These are phyloP conservation scores for Acanthopleura granulata DNA, from an alignment of 2,888 invertebrate genomes.

Conservation along the genomic window DNA sequence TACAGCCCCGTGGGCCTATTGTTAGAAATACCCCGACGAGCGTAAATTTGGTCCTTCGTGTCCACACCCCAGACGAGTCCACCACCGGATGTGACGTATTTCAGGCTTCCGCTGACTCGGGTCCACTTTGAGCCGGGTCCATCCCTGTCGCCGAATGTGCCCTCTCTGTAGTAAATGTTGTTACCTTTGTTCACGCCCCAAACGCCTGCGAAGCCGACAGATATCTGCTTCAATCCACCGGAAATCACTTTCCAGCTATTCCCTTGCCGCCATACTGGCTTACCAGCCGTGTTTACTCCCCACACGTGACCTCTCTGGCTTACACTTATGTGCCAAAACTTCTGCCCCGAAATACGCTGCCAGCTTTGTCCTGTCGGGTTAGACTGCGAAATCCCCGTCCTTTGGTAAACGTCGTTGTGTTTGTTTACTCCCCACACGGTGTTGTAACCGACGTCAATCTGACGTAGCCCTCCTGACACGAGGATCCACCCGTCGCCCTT, in stretches of 20 bases:
- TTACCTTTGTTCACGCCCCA: background rate
- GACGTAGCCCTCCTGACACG: background rate
- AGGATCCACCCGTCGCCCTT: background rate
- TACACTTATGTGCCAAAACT: background rate
- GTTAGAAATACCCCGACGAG: background rate
- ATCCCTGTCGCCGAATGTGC: background rate
- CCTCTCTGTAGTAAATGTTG: background rate
- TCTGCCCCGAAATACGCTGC: background rate
- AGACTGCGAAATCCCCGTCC: background rate
- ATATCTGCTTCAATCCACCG: background rate
- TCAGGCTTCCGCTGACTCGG: background rate
- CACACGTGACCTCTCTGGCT: background rate
- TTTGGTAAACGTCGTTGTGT: background rate
- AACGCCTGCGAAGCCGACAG: background rate
- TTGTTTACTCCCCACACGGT: background rate
- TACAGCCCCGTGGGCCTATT: background rate
- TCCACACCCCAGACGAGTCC: background rate
- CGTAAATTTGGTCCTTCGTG: background rate
- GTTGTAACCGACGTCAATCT: background rate
- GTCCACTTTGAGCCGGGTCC: background rate
- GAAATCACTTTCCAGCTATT: background rate
- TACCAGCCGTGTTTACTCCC: background rate
- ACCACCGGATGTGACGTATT: slow-evolving; percentile 1
- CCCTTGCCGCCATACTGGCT: background rate
- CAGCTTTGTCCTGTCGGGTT: background rate